Percentiles rank a stretch among this genome's conserved stretches.
phyloP scores from a whole-genome alignment of 23 tunicate species.

The Diplosoma virens region DNA sequence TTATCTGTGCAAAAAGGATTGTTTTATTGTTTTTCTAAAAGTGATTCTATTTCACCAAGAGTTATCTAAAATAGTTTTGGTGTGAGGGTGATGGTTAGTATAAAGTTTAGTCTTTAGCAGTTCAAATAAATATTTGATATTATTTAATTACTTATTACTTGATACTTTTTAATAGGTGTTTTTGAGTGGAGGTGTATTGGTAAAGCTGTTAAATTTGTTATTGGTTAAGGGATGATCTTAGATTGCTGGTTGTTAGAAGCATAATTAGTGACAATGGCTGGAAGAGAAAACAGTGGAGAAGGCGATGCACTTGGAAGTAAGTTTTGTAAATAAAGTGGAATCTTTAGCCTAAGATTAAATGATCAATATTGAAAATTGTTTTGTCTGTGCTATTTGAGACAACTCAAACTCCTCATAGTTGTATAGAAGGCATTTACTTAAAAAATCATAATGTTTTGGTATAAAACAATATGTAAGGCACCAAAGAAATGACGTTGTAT shows the following conservation, averaged over 20 bases:
- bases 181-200: no score
- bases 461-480: neutral
- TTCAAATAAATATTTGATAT: no score
- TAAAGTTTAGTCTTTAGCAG: no score
- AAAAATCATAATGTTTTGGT: neutral
- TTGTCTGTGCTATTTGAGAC: neutral
- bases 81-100: no score
- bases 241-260: conserved; percentile 17
- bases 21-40: no score
- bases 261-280: conserved; percentile 1
- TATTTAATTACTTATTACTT: no score
- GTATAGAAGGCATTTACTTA: neutral
- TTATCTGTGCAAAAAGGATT: no score
- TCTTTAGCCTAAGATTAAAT: neutral
- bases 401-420: neutral
- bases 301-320: conserved; percentile 17
- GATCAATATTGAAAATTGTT: neutral
- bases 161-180: no score
- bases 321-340: neutral
- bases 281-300: conserved; percentile 26
- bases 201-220: neutral
- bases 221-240: conserved; percentile 56
- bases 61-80: no score
- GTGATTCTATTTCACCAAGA: no score
- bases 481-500: no score